Evolutionary conservation across 1,140 invertebrate species (phyloP), one percentile per base, ranked within the genome.

Genomic region (Trypoxylus dichotomus): DNA sequence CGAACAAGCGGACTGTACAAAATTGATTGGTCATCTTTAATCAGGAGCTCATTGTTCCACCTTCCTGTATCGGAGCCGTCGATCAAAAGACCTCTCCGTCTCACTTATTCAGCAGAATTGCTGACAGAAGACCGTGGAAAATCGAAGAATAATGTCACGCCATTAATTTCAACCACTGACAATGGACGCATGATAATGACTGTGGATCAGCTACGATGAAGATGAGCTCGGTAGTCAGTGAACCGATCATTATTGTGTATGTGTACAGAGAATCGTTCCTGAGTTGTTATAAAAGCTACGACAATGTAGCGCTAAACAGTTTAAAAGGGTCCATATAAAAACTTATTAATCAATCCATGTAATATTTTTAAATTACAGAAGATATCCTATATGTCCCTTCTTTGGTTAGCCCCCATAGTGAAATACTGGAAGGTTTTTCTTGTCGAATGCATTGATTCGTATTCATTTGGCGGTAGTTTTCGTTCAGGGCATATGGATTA

Each of bases 101-200:
- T 54, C 47, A 54, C 47, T 54, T 54, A 54, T 54, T 54, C 47
- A 54, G 47, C 47, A 54, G 47, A 54, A 54, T 54, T 15, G 47
- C 47, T 54, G 47, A 54, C 47, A 54, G 47, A 54, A 54, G 47
- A 54, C 47, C 47, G 47, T 54, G 47, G 15, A 54, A 54, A 54
- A 54, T 54, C 47, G 19, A 54, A 54, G 47, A 54, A 54, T 54
- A 54, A 54, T 54, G 47, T 54, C 47, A 54, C 47, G 47, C 47
- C 47, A 54, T 54, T 54, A 54, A 54, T 54, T 54, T 54, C 47
- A 54, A 54, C 47, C 47, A 54, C 47, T 54, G 47, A 54, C 47
- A 54, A 54, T 54, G 47, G 47, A 54, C 19, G 47, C 47, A 15
- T 54, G 47, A 54, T 54, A 54, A 54, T 54, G 47, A 54, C 47